phyloP scores from a whole-genome alignment of 2,113 vertebrate species.

The Girardinichthys multiradiatus region DNA sequence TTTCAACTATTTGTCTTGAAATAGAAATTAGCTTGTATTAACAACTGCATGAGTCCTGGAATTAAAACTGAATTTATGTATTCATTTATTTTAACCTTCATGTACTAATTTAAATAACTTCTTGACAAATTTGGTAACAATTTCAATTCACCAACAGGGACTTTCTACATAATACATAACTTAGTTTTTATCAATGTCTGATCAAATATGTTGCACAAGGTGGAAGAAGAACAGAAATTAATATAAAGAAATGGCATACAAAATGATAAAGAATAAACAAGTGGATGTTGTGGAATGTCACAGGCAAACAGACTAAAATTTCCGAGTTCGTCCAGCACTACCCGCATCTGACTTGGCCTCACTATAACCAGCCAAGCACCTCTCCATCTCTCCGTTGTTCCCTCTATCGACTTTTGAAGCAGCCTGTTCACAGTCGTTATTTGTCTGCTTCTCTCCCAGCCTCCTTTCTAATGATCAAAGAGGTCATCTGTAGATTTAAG shows the following conservation, averaged over 20 bases:
- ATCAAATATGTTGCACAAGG: conserved; percentile 56
- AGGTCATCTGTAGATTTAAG: conserved; percentile 70
- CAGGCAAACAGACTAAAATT: conserved; percentile 35
- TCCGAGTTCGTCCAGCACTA: conserved; percentile 21
- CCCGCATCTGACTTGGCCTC: conserved; percentile 20
- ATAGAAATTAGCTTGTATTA: conserved; percentile 63
- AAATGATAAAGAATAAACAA: conserved; percentile 33
- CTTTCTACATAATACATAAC: conserved; percentile 64
- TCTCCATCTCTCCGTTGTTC: conserved; percentile 38
- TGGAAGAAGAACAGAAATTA: conserved; percentile 52
- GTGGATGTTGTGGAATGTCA: conserved; percentile 25
- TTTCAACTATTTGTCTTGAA: conserved; percentile 63
- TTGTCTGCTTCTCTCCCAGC: conserved; percentile 56
- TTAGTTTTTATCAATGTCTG: conserved; percentile 34
- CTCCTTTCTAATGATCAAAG: conserved; percentile 67
- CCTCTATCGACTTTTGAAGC: conserved; percentile 37
- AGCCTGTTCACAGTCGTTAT: conserved; percentile 41
- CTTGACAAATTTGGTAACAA: conserved; percentile 67
- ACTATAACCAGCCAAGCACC: conserved; percentile 41
- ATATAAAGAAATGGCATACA: conserved; percentile 3
- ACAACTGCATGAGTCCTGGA: conserved; percentile 60
- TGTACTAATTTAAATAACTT: conserved; percentile 70
- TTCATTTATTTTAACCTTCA: conserved; percentile 49
- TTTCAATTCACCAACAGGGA: conserved; percentile 60
- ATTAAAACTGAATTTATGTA: conserved; percentile 51